phyloP scores from a whole-genome alignment of 2,113 vertebrate species.

The Callionymus lyra region DNA sequence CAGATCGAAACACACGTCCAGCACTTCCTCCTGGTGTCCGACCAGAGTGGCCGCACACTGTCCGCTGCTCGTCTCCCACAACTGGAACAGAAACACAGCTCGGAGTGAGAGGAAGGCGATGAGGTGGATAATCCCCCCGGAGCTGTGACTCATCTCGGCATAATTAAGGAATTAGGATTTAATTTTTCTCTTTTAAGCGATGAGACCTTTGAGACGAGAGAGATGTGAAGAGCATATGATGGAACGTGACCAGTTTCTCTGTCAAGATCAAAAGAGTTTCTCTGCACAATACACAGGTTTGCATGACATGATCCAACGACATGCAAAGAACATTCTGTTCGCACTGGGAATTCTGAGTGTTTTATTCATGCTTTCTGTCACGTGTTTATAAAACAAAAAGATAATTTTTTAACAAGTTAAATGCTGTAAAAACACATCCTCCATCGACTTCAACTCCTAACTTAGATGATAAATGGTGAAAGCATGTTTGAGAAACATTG shows the following conservation, averaged over 20 bases:
- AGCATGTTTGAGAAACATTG: too few species aligned
- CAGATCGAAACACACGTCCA: conserved; percentile 90
- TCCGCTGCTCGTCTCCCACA: conserved; percentile 78
- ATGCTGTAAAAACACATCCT: too few species aligned
- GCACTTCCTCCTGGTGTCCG: conserved; percentile 80
- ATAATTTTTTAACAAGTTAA: too few species aligned
- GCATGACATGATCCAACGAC: too few species aligned
- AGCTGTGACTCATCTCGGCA: conserved; percentile 36
- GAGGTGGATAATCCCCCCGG: conserved; percentile 26
- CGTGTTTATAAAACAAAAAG: too few species aligned
- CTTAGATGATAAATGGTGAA: too few species aligned
- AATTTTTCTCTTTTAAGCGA: conserved; percentile 24
- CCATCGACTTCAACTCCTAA: too few species aligned
- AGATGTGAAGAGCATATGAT: conserved; percentile 3
- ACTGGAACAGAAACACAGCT: conserved; percentile 64
- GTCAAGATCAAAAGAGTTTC: conserved; percentile 1
- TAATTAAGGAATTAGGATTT: conserved; percentile 45
- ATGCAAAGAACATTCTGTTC: too few species aligned
- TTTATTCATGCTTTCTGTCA: too few species aligned
- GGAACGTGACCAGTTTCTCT: background rate
- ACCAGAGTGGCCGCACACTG: conserved; percentile 72
- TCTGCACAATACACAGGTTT: too few species aligned
- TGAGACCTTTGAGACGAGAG: conserved; percentile 16
- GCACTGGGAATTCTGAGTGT: too few species aligned
- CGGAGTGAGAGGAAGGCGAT: conserved; percentile 18